phyloP scores from a whole-genome alignment of 2,113 vertebrate species.

The Podiceps cristatus region DNA sequence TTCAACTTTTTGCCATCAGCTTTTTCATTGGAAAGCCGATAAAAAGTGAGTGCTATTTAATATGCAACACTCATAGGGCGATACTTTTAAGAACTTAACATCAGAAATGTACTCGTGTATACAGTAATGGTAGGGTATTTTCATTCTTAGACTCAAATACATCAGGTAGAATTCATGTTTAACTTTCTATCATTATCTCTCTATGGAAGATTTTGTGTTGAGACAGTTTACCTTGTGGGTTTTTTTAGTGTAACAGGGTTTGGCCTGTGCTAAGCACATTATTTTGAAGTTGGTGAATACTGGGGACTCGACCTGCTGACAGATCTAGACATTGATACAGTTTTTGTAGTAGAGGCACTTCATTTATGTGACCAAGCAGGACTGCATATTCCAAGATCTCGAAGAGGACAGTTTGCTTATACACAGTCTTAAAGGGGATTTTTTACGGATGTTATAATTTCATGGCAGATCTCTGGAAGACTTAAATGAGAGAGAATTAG shows the following conservation, averaged over 20 bases:
- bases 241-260: neutral
- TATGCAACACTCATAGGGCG: neutral
- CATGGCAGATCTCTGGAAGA: neutral
- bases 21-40: slow-evolving; percentile 36
- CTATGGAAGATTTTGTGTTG: neutral
- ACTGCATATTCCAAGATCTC: neutral
- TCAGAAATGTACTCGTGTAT: neutral
- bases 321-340: neutral
- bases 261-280: neutral
- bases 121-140: neutral
- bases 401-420: neutral
- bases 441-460: neutral
- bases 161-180: neutral
- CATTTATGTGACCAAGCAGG: neutral
- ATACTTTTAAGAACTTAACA: neutral
- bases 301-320: neutral
- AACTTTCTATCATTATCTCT: neutral
- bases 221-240: neutral
- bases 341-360: neutral
- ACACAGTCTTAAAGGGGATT: neutral
- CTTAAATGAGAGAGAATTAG: neutral
- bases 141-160: neutral
- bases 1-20: slow-evolving; percentile 38
- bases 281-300: neutral
- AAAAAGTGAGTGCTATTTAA: slow-evolving; percentile 20